Conservation (phyloP, 2,888 invertebrate genomes). For the Chloroclysta siterata region DNA sequence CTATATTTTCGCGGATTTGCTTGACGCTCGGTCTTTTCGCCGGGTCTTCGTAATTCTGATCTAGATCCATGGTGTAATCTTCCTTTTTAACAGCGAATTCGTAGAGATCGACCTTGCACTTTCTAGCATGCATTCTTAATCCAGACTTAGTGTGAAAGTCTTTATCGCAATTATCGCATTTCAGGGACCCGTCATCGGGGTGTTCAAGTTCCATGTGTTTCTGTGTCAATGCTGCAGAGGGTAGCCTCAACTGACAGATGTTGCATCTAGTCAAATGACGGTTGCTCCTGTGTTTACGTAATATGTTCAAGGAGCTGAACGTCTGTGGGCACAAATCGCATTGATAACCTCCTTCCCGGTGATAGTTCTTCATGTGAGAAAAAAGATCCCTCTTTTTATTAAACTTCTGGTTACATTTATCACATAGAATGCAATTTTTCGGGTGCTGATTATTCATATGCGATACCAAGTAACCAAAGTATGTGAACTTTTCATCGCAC, state of each 20-base stretch:
- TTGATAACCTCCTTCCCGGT: slow-evolving; percentile 74
- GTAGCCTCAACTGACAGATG: slow-evolving; percentile 70
- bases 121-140: slow-evolving; percentile 71
- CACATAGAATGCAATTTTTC: slow-evolving; percentile 75
- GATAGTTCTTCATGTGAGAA: slow-evolving; percentile 77
- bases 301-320: slow-evolving; percentile 71
- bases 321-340: slow-evolving; percentile 71
- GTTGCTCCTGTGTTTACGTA: slow-evolving; percentile 72
- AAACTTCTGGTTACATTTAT: slow-evolving; percentile 75
- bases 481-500: slow-evolving; percentile 71
- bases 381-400: slow-evolving; percentile 75
- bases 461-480: slow-evolving; percentile 75
- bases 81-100: slow-evolving; percentile 66
- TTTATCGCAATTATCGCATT: slow-evolving; percentile 71
- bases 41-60: slow-evolving; percentile 61
- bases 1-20: slow-evolving; percentile 74
- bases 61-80: slow-evolving; percentile 65
- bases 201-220: slow-evolving; percentile 75
- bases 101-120: slow-evolving; percentile 65
- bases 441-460: slow-evolving; percentile 75
- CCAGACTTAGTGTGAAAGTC: slow-evolving; percentile 77
- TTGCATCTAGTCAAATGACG: slow-evolving; percentile 71
- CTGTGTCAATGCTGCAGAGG: slow-evolving; percentile 71
- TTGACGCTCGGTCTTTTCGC: slow-evolving; percentile 71
- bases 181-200: slow-evolving; percentile 72